These are phyloP conservation scores for Orestias chungarensis DNA, from an alignment of 2,797 vertebrate genomes.

Conservation along the genomic window DNA sequence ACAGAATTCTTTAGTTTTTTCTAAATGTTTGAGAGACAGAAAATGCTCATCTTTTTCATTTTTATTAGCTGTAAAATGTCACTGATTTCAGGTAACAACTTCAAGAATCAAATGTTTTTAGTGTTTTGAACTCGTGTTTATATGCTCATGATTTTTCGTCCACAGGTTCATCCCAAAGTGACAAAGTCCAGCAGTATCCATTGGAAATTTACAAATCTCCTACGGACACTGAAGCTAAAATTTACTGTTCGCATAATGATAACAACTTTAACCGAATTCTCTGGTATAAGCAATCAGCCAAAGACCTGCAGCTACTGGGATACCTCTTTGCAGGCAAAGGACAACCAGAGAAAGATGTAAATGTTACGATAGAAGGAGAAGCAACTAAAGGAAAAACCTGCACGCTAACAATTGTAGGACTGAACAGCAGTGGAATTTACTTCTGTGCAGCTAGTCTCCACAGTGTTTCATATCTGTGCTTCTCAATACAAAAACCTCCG, in stretches of 20 bases:
- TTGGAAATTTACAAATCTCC: too few relatives aligned
- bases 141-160: too few relatives aligned
- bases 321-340: too few relatives aligned
- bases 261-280: too few relatives aligned
- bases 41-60: background rate
- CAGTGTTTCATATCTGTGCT: constrained; percentile 20
- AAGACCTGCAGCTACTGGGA: too few relatives aligned
- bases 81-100: background rate
- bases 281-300: too few relatives aligned
- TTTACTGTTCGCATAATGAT: too few relatives aligned
- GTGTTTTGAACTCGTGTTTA: too few relatives aligned
- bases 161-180: too few relatives aligned
- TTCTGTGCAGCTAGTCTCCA: constrained; percentile 58
- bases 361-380: constrained; percentile 16
- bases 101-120: too few relatives aligned
- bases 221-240: too few relatives aligned
- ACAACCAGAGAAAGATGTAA: constrained; percentile 11
- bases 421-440: constrained; percentile 54
- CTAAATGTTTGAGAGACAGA: background rate
- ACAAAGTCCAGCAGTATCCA: too few relatives aligned
- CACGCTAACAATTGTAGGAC: constrained; percentile 29
- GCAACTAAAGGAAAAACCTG: constrained; percentile 28
- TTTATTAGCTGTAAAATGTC: background rate
- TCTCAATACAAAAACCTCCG: constrained; percentile 19
- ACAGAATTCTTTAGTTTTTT: background rate